Evolutionary conservation across 2,113 vertebrate genomes (phyloP).

Genomic region (Epinephelus fuscoguttatus): DNA sequence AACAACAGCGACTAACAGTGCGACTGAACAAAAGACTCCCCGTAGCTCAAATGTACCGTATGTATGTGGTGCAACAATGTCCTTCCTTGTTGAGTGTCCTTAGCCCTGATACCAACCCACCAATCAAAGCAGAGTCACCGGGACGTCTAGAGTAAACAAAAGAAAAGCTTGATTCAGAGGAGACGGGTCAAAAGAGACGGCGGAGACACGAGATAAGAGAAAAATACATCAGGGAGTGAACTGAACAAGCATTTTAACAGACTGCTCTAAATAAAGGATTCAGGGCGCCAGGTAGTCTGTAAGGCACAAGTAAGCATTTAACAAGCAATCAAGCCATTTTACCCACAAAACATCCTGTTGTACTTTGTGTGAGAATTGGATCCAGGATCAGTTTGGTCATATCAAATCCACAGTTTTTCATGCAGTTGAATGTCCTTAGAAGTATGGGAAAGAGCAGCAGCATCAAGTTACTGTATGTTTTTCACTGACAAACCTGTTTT

Average conservation of each 20-base stretch:
- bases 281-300: constrained; percentile 16
- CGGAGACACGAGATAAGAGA: constrained; percentile 38
- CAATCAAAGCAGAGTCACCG: constrained; percentile 45
- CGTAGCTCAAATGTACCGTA: constrained; percentile 38
- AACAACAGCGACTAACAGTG: constrained; percentile 76
- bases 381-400: neutral
- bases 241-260: constrained; percentile 22
- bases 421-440: neutral
- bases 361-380: constrained; percentile 13
- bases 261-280: neutral
- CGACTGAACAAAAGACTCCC: constrained; percentile 57
- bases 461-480: neutral
- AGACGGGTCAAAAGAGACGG: constrained; percentile 6
- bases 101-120: constrained; percentile 28
- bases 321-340: constrained; percentile 16
- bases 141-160: constrained; percentile 23
- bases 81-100: constrained; percentile 43
- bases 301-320: constrained; percentile 46
- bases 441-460: neutral
- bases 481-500: neutral
- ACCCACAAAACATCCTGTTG: neutral
- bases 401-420: constrained; percentile 21
- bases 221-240: constrained; percentile 43
- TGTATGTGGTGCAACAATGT: constrained; percentile 62
- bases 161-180: constrained; percentile 10